Conservation (phyloP, 2,888 invertebrate genomes). For the Rhorus exstirpatorius region DNA sequence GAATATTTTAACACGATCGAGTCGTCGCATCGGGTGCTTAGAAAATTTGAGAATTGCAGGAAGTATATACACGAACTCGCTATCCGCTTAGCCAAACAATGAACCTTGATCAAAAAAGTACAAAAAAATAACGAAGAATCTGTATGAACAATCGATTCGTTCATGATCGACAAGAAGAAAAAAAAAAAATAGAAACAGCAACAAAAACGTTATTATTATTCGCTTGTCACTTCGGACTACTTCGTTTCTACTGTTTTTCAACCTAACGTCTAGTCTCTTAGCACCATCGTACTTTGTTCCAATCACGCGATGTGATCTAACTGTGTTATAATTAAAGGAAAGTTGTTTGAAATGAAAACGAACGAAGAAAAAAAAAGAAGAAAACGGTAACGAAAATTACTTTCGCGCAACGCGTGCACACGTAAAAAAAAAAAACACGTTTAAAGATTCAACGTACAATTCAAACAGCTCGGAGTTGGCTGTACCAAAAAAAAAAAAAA, state of each 20-base stretch:
- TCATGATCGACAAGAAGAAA: slow-evolving; percentile 37
- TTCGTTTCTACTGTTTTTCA: slow-evolving; percentile 78
- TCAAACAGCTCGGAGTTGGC: slow-evolving; percentile 41
- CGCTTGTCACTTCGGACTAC: slow-evolving; percentile 77
- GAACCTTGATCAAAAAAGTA: slow-evolving; percentile 85
- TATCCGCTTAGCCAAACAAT: slow-evolving; percentile 80
- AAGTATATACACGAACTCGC: slow-evolving; percentile 58
- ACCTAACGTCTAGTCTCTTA: slow-evolving; percentile 84
- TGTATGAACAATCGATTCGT: slow-evolving; percentile 56
- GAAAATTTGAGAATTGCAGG: slow-evolving; percentile 16
- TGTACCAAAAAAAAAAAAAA: too few relatives aligned
- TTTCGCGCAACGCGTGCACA: slow-evolving; percentile 26
- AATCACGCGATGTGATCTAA: slow-evolving; percentile 77
- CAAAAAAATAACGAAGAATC: slow-evolving; percentile 79
- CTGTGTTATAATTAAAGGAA: slow-evolving; percentile 62
- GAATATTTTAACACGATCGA: slow-evolving; percentile 15
- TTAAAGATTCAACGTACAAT: slow-evolving; percentile 56
- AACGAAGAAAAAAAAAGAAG: slow-evolving; percentile 10
- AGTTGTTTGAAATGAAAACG: slow-evolving; percentile 31
- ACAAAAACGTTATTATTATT: slow-evolving; percentile 68
- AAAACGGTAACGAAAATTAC: slow-evolving; percentile 12
- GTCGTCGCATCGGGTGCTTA: slow-evolving; percentile 17
- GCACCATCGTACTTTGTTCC: slow-evolving; percentile 78
- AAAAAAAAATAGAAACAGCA: too few relatives aligned
- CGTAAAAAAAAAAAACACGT: slow-evolving; percentile 30